Conservation (phyloP, 2,113 vertebrate species). For the Phrynosoma blainvillii region DNA sequence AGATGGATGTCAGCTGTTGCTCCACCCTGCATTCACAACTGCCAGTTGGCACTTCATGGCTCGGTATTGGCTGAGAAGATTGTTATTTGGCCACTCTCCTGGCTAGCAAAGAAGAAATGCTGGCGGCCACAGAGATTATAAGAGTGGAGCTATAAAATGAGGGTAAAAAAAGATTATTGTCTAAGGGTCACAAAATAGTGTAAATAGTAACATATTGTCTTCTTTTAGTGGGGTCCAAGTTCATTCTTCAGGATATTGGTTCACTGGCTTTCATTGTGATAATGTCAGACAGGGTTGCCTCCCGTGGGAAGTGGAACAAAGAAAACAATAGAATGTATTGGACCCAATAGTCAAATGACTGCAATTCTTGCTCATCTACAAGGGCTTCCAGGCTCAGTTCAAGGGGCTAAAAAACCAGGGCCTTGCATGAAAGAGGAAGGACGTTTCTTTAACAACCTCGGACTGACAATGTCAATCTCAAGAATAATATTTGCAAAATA, state of each 20-base stretch:
- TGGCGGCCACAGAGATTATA: slow-evolving; percentile 41
- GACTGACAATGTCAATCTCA: too few relatives aligned
- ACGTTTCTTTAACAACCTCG: too few relatives aligned
- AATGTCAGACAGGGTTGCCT: not conserved
- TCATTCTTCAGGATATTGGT: slow-evolving; percentile 14
- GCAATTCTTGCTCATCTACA: not conserved
- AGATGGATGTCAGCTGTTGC: slow-evolving; percentile 65
- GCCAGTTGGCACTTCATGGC: slow-evolving; percentile 36
- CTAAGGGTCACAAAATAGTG: slow-evolving; percentile 61
- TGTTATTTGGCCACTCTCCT: slow-evolving; percentile 59
- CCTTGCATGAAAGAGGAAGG: too few relatives aligned
- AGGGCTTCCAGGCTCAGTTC: not conserved
- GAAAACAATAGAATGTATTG: not conserved
- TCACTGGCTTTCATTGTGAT: slow-evolving; percentile 43
- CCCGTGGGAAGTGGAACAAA: not conserved
- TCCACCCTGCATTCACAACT: slow-evolving; percentile 30
- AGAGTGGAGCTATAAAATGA: slow-evolving; percentile 55
- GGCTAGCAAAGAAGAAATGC: slow-evolving; percentile 43
- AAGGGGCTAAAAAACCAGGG: not conserved
- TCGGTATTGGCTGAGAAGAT: slow-evolving; percentile 57
- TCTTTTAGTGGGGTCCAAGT: slow-evolving; percentile 36
- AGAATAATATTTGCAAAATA: too few relatives aligned
- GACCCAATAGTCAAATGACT: not conserved
- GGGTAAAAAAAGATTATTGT: slow-evolving; percentile 54
- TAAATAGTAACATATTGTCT: slow-evolving; percentile 57